phyloP scores from a whole-genome alignment of 2,888 invertebrate genomes.

The Drosophila austrosaltans region DNA sequence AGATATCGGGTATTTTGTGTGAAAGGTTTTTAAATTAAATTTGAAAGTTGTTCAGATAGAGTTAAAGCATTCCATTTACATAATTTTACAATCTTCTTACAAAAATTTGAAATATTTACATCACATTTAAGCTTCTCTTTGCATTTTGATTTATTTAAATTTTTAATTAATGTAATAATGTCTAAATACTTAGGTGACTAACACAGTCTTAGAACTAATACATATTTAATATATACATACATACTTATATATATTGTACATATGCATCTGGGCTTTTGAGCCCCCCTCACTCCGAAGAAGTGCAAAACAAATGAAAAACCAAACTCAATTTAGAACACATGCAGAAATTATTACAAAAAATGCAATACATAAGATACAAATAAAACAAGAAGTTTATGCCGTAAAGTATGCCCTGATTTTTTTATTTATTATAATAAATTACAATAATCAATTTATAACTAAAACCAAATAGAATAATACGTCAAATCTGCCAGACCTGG shows the following conservation, averaged over 20 bases:
- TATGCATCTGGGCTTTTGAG: conserved; percentile 26
- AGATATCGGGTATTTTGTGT: too few relatives aligned
- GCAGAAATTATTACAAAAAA: too few relatives aligned
- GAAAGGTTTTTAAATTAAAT: too few relatives aligned
- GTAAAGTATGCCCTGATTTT: neutral
- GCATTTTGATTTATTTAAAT: conserved; percentile 56
- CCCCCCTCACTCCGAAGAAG: neutral
- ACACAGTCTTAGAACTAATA: conserved; percentile 77
- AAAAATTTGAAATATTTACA: too few relatives aligned
- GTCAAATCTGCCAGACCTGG: neutral
- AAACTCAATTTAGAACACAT: conserved; percentile 33
- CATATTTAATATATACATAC: conserved; percentile 41
- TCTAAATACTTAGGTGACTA: conserved; percentile 78
- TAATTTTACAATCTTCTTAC: too few relatives aligned
- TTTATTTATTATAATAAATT: neutral
- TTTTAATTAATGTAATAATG: conserved; percentile 67
- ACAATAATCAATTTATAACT: neutral
- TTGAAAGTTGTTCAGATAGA: too few relatives aligned
- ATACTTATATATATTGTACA: conserved; percentile 6
- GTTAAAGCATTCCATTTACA: too few relatives aligned
- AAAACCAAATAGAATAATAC: conserved; percentile 7
- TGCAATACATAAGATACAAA: too few relatives aligned
- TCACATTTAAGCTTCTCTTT: conserved; percentile 16
- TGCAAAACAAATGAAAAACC: conserved; percentile 16
- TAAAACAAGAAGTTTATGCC: too few relatives aligned